These are phyloP conservation scores for Meganola albula DNA, from an alignment of 2,888 invertebrate species.

Conservation along the genomic window DNA sequence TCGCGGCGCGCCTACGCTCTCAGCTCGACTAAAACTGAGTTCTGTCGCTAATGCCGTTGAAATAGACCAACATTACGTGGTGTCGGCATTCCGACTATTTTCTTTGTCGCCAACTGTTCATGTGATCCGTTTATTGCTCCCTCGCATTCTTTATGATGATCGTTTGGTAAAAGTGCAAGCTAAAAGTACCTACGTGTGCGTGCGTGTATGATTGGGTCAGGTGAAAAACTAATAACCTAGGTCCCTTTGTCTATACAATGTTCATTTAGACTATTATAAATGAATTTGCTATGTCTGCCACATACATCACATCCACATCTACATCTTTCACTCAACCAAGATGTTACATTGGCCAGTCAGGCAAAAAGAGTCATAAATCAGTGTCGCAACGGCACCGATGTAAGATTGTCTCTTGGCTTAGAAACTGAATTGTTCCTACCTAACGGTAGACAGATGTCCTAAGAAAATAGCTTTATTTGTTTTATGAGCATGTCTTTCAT, in stretches of 20 bases:
- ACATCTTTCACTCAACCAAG: slow-evolving; percentile 39
- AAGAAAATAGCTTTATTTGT: slow-evolving; percentile 14
- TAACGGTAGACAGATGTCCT: slow-evolving; percentile 12
- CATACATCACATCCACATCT: too few species aligned
- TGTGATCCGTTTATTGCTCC: slow-evolving; percentile 45
- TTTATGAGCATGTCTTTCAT: slow-evolving; percentile 15
- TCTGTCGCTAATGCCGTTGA: slow-evolving; percentile 60
- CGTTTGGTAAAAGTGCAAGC: slow-evolving; percentile 42
- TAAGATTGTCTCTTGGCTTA: slow-evolving; percentile 43
- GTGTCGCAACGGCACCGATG: slow-evolving; percentile 42
- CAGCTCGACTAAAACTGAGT: slow-evolving; percentile 63
- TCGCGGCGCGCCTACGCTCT: slow-evolving; percentile 71
- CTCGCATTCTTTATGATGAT: slow-evolving; percentile 38
- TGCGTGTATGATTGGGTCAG: slow-evolving; percentile 17
- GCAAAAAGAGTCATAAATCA: slow-evolving; percentile 53
- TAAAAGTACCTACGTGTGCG: slow-evolving; percentile 31
- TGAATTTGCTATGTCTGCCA: slow-evolving; percentile 37
- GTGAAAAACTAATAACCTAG: too few species aligned
- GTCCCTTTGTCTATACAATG: too few species aligned
- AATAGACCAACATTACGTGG: slow-evolving; percentile 65
- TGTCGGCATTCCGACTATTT: slow-evolving; percentile 65
- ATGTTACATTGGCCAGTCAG: slow-evolving; percentile 38
- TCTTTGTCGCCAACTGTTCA: slow-evolving; percentile 59
- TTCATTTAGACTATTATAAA: too few species aligned
- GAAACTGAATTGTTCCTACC: slow-evolving; percentile 23